These are phyloP conservation scores for Sclerodermus sp. DNA, from an alignment of 2,888 invertebrate species.

Conservation along the genomic window DNA sequence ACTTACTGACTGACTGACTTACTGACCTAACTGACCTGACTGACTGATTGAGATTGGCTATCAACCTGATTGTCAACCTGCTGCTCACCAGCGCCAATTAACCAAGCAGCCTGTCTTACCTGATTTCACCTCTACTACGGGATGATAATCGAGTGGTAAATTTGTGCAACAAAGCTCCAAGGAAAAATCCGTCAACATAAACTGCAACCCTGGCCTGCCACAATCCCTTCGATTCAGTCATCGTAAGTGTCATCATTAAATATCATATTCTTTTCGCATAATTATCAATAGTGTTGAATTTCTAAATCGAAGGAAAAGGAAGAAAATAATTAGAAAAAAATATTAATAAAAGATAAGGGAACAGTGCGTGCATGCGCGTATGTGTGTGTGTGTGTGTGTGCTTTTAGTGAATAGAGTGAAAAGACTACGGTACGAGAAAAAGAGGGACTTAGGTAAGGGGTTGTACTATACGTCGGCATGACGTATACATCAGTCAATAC, in stretches of 20 bases:
- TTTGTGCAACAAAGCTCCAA: constrained; percentile 30
- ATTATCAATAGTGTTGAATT: background rate
- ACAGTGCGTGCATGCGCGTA: background rate
- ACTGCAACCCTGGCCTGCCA: constrained; percentile 56
- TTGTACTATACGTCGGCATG: too few species aligned
- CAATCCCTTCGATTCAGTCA: constrained; percentile 57
- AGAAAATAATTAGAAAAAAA: too few species aligned
- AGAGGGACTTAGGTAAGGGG: too few species aligned
- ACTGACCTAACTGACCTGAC: too few species aligned
- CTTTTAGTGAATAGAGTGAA: background rate
- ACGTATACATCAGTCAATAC: background rate
- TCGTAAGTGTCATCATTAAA: constrained; percentile 46
- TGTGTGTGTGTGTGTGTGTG: constrained; percentile 1
- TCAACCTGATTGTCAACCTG: too few species aligned
- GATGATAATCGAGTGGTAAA: constrained; percentile 47
- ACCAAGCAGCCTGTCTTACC: too few species aligned
- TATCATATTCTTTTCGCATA: background rate
- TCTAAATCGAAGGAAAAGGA: too few species aligned
- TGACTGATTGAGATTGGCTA: too few species aligned
- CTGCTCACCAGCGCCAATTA: too few species aligned
- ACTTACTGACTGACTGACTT: too few species aligned
- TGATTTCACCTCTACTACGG: constrained; percentile 46
- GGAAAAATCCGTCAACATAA: constrained; percentile 36
- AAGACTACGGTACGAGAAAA: too few species aligned
- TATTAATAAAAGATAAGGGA: too few species aligned